These are phyloP conservation scores for Chydorus sphaericus DNA, from an alignment of 2,888 invertebrate genomes.

Conservation along the genomic window DNA sequence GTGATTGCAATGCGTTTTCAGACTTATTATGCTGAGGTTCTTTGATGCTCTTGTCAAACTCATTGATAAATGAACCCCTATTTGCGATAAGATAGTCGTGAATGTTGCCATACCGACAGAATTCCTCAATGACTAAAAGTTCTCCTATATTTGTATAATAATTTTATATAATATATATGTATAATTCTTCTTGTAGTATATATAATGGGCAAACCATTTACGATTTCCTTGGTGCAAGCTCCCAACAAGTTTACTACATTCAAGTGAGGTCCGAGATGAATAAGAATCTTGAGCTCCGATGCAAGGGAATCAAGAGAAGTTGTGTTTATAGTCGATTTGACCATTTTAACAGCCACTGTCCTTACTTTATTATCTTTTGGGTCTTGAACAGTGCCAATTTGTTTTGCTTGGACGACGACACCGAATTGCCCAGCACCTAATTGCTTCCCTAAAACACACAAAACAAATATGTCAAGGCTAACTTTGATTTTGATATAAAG, in stretches of 20 bases:
- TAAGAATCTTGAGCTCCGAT: conserved; percentile 89
- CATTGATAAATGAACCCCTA: conserved; percentile 66
- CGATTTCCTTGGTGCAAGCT: conserved; percentile 79
- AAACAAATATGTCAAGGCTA: too few relatives aligned
- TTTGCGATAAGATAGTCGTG: conserved; percentile 74
- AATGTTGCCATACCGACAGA: conserved; percentile 81
- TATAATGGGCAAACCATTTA: conserved; percentile 47
- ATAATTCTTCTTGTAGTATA: background rate
- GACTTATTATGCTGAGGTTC: too few relatives aligned
- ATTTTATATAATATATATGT: background rate
- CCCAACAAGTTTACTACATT: conserved; percentile 91
- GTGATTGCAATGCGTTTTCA: too few relatives aligned
- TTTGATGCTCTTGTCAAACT: conserved; percentile 27
- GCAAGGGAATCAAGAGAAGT: conserved; percentile 66
- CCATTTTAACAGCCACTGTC: conserved; percentile 89
- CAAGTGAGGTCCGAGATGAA: conserved; percentile 81
- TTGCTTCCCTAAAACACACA: conserved; percentile 2
- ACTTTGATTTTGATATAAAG: too few relatives aligned
- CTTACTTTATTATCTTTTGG: conserved; percentile 31
- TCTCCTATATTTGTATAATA: conserved; percentile 41
- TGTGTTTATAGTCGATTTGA: conserved; percentile 69
- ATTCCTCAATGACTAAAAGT: conserved; percentile 83
- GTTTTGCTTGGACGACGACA: background rate
- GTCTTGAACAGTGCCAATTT: background rate
- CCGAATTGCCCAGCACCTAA: conserved; percentile 4